These are phyloP conservation scores for Phymatocera aterrima DNA, from an alignment of 2,888 invertebrate genomes.

Conservation along the genomic window DNA sequence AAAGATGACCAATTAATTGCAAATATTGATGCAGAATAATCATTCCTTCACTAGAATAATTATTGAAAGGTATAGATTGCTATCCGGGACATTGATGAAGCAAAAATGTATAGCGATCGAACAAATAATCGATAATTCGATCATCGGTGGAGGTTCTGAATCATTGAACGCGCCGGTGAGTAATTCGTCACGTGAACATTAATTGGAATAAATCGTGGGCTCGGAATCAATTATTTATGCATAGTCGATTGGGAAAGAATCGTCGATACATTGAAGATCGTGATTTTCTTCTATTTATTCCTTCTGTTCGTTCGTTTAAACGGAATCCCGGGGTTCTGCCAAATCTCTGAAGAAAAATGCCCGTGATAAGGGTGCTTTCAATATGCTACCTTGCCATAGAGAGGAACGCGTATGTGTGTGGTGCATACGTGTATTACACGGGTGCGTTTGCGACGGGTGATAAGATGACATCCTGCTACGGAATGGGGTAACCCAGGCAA, in stretches of 20 bases:
- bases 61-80: background rate
- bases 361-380: conserved; percentile 40
- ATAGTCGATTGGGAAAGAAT: background rate
- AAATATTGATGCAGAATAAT: background rate
- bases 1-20: background rate
- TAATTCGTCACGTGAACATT: background rate
- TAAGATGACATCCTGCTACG: conserved; percentile 40
- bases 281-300: conserved; percentile 2
- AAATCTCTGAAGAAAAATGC: conserved; percentile 35
- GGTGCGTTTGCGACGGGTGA: conserved; percentile 19
- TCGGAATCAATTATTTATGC: conserved; percentile 1
- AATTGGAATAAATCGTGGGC: conserved; percentile 7
- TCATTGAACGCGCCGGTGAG: conserved; percentile 18
- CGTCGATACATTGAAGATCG: background rate
- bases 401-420: background rate
- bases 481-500: conserved; percentile 29
- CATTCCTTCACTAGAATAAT: too few relatives aligned
- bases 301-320: background rate
- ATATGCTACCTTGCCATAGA: conserved; percentile 31
- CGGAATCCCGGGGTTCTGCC: conserved; percentile 3
- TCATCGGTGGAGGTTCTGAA: background rate
- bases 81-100: background rate
- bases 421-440: background rate
- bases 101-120: too few relatives aligned
- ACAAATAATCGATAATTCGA: conserved; percentile 7